Percentiles rank a stretch among this genome's conserved stretches.
These are phyloP conservation scores for Cyprinodon variegatus DNA, from an alignment of 2,113 vertebrate genomes.

Conservation along the genomic window DNA sequence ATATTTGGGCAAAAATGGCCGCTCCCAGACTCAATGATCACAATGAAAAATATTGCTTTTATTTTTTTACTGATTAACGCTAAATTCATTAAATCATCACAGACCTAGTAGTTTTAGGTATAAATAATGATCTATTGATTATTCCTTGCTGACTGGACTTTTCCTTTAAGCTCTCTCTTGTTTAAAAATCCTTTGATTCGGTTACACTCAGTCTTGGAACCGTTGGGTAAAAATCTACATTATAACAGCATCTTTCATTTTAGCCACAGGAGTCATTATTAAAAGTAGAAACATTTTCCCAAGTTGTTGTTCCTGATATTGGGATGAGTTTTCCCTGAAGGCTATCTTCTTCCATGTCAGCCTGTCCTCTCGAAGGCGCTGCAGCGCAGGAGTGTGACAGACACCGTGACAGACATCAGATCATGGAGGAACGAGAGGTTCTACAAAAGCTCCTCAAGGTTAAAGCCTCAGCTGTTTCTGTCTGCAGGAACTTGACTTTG, in stretches of 20 bases:
- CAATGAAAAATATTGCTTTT: no score
- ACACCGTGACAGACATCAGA: conserved; percentile 51
- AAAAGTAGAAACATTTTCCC: conserved; percentile 44
- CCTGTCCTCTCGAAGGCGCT: conserved; percentile 4
- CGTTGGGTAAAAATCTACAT: neutral
- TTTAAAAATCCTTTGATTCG: no score
- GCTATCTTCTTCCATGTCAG: conserved; percentile 31
- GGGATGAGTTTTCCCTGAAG: conserved; percentile 54
- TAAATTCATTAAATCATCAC: no score
- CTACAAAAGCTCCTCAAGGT: conserved; percentile 55
- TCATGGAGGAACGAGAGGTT: conserved; percentile 63
- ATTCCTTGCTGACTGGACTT: no score
- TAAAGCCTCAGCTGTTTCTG: conserved; percentile 42
- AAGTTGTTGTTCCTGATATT: conserved; percentile 35
- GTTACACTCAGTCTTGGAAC: no score
- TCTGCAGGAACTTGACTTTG: conserved; percentile 11
- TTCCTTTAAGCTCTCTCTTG: no score
- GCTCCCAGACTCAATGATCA: no score
- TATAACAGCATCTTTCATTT: neutral
- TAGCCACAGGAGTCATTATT: neutral
- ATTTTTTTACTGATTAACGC: no score
- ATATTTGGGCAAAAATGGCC: no score
- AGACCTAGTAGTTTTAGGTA: no score
- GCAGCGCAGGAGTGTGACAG: conserved; percentile 15
- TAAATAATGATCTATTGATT: no score